phyloP scores from a whole-genome alignment of 2,888 invertebrate genomes.

The Melanargia galathea region DNA sequence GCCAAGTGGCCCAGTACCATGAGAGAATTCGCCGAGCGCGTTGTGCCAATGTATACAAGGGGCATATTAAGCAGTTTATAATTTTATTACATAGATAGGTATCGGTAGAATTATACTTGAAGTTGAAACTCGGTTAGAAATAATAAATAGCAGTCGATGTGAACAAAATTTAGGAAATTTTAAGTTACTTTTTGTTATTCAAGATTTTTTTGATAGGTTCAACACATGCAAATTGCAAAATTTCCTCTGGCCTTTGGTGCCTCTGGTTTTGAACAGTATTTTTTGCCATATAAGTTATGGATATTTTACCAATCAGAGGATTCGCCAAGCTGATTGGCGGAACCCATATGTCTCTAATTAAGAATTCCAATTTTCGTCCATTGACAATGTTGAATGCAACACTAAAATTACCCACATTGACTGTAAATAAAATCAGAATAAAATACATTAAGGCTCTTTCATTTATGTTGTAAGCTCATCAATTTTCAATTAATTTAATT shows the following conservation, averaged over 20 bases:
- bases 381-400: background rate
- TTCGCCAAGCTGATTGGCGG: too few species aligned
- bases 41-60: background rate
- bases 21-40: background rate
- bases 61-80: background rate
- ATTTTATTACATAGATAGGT: background rate
- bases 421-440: slow-evolving; percentile 13
- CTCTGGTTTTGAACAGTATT: background rate
- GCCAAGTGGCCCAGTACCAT: background rate
- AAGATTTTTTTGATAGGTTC: background rate
- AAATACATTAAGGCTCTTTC: slow-evolving; percentile 22
- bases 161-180: background rate
- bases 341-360: too few species aligned
- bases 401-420: too few species aligned
- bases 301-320: too few species aligned
- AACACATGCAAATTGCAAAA: too few species aligned
- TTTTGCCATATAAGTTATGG: background rate
- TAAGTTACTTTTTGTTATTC: background rate
- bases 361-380: too few species aligned
- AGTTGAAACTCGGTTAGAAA: background rate
- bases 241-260: background rate
- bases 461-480: slow-evolving; percentile 34
- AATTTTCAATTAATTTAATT: slow-evolving; percentile 28
- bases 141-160: slow-evolving; percentile 1
- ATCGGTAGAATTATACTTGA: background rate